Conservation (phyloP, 1,140 invertebrate species). For the Tribolium madens region DNA sequence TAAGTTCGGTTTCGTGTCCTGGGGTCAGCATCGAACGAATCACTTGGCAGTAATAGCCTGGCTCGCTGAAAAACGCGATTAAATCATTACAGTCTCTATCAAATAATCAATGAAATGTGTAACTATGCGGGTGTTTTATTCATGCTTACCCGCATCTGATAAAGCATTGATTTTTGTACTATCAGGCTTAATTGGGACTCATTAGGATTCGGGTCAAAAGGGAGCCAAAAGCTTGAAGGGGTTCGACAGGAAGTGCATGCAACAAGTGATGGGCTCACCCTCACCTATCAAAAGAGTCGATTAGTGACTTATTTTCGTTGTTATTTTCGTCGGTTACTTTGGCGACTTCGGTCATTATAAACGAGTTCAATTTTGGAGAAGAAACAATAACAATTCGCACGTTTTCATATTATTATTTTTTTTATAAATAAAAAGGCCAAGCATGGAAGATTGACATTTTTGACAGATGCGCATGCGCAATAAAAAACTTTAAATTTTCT, state of each 20-base stretch:
- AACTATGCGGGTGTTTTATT: conserved; percentile 18
- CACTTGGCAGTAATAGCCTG: conserved; percentile 66
- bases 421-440: neutral
- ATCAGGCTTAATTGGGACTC: neutral
- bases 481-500: too few species aligned
- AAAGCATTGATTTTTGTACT: conserved; percentile 9
- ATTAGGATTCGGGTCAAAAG: neutral
- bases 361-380: neutral
- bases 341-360: conserved; percentile 5
- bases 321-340: conserved; percentile 30
- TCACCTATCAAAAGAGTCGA: conserved; percentile 42
- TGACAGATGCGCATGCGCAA: neutral
- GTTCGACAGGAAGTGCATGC: neutral
- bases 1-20: conserved; percentile 68
- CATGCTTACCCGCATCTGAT: neutral
- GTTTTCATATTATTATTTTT: neutral
- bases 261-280: neutral
- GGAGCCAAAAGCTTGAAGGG: neutral
- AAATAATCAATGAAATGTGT: conserved; percentile 33
- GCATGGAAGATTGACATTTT: neutral
- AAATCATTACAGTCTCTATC: conserved; percentile 31
- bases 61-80: conserved; percentile 53
- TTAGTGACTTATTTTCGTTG: conserved; percentile 16
- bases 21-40: conserved; percentile 67
- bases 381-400: neutral